Evolutionary conservation across 2,888 invertebrate species (phyloP).

Genomic region (Drosophila phalerata): DNA sequence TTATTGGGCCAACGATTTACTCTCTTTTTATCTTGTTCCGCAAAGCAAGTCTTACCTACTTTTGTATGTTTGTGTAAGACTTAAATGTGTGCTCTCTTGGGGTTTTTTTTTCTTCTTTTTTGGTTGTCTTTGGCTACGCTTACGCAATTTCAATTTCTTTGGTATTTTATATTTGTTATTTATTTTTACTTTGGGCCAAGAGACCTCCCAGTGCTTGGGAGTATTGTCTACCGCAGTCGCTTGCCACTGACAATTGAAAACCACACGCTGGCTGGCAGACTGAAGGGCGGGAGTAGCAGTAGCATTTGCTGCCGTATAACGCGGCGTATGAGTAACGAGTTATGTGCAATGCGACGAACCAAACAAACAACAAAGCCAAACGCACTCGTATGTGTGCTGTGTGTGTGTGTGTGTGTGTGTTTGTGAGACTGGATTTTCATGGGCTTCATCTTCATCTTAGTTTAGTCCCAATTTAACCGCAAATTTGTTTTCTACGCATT

Average conservation of each 20-base stretch:
- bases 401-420: slow-evolving; percentile 2
- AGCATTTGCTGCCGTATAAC: slow-evolving; percentile 39
- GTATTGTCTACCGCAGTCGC: slow-evolving; percentile 44
- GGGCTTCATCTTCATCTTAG: slow-evolving; percentile 21
- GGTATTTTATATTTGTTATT: slow-evolving; percentile 70
- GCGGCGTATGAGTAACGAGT: slow-evolving; percentile 76
- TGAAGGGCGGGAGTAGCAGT: slow-evolving; percentile 14
- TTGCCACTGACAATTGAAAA: slow-evolving; percentile 68
- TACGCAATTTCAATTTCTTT: slow-evolving; percentile 74
- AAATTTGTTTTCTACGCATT: slow-evolving; percentile 54
- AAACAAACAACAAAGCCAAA: slow-evolving; percentile 36
- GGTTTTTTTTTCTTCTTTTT: slow-evolving; percentile 1
- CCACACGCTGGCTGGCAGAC: slow-evolving; percentile 43
- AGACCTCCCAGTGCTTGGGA: slow-evolving; percentile 22
- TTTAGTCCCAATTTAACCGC: slow-evolving; percentile 48
- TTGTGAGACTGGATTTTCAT: slow-evolving; percentile 13
- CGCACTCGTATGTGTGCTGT: slow-evolving; percentile 17
- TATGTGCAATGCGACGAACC: slow-evolving; percentile 70
- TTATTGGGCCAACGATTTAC: slow-evolving; percentile 29
- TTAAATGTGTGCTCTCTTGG: slow-evolving; percentile 29
- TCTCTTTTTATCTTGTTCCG: slow-evolving; percentile 28
- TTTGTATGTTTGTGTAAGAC: slow-evolving; percentile 60
- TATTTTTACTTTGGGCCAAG: slow-evolving; percentile 54
- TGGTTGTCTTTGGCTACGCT: slow-evolving; percentile 32
- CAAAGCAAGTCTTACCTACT: slow-evolving; percentile 64